These are phyloP conservation scores for Drosophila kurseongensis DNA, from an alignment of 1,140 invertebrate genomes.

Conservation along the genomic window DNA sequence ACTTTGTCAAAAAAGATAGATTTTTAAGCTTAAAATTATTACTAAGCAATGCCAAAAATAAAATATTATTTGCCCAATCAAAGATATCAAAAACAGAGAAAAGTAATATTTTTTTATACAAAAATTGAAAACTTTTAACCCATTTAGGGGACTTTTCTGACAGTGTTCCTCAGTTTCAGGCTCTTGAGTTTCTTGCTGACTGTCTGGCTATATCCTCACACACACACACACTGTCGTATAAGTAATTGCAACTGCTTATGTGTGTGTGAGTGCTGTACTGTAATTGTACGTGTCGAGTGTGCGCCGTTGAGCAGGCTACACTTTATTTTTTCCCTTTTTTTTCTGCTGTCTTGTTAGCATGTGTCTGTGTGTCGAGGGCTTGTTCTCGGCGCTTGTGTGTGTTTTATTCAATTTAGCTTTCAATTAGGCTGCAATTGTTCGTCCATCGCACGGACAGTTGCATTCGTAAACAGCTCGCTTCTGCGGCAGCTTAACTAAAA, in stretches of 20 bases:
- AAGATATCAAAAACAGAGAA: background rate
- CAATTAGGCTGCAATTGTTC: constrained; percentile 83
- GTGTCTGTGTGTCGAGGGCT: constrained; percentile 28
- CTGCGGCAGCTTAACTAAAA: constrained; percentile 39
- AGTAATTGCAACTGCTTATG: constrained; percentile 33
- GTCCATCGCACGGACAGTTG: constrained; percentile 66
- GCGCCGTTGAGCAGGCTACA: constrained; percentile 72
- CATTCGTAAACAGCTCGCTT: constrained; percentile 68
- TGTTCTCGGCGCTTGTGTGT: constrained; percentile 13
- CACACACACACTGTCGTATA: constrained; percentile 47
- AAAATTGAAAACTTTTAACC: background rate
- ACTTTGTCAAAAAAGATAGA: too few species aligned
- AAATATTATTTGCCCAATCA: too few species aligned
- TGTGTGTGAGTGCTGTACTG: constrained; percentile 33
- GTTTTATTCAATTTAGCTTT: constrained; percentile 83
- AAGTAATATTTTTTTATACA: background rate
- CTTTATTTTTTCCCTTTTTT: constrained; percentile 48
- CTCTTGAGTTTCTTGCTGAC: constrained; percentile 46
- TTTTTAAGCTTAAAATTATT: background rate
- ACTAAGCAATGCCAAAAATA: too few species aligned
- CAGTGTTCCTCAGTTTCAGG: constrained; percentile 11
- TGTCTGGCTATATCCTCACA: constrained; percentile 48
- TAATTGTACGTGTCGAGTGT: constrained; percentile 78
- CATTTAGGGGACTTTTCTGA: background rate
- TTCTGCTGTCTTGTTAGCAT: constrained; percentile 70